phyloP scores from a whole-genome alignment of 2,797 vertebrate species.

The Typhlichthys eigenmanni region DNA sequence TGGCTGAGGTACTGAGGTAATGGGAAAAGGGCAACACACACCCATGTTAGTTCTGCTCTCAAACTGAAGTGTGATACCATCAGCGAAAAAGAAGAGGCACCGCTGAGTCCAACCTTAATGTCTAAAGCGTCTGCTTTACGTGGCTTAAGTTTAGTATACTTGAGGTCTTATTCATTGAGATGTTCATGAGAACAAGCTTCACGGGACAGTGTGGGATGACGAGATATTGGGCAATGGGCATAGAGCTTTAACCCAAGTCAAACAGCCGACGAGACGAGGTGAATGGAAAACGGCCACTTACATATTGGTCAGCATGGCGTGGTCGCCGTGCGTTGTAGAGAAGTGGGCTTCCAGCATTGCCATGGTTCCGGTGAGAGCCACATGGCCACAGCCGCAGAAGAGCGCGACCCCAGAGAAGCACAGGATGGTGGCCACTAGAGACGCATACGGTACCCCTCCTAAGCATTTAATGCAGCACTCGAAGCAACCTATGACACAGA shows the following conservation, averaged over 20 bases:
- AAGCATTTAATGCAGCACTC: conserved; percentile 99
- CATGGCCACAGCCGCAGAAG: conserved; percentile 97
- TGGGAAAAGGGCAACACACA: conserved; percentile 32
- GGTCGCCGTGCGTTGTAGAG: conserved; percentile 86
- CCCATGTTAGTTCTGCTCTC: conserved; percentile 67
- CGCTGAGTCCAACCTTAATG: conserved; percentile 33
- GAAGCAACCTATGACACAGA: conserved; percentile 85
- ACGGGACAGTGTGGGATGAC: no score
- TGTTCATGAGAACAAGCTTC: neutral
- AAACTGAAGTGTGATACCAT: conserved; percentile 16
- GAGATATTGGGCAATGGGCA: neutral
- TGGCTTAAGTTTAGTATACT: conserved; percentile 13
- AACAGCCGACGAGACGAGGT: no score
- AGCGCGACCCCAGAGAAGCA: conserved; percentile 97
- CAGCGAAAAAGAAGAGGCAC: conserved; percentile 50
- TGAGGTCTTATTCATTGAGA: neutral
- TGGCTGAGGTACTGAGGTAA: conserved; percentile 48
- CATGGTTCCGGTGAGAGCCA: conserved; percentile 90
- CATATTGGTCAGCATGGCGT: conserved; percentile 91
- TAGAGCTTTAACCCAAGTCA: neutral
- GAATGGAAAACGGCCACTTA: conserved; percentile 70
- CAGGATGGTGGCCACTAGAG: conserved; percentile 95
- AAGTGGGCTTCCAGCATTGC: conserved; percentile 92
- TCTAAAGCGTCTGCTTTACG: conserved; percentile 1
- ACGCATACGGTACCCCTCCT: conserved; percentile 97